phyloP scores from a whole-genome alignment of 2,113 vertebrate genomes.

The Nycticorax nycticorax region DNA sequence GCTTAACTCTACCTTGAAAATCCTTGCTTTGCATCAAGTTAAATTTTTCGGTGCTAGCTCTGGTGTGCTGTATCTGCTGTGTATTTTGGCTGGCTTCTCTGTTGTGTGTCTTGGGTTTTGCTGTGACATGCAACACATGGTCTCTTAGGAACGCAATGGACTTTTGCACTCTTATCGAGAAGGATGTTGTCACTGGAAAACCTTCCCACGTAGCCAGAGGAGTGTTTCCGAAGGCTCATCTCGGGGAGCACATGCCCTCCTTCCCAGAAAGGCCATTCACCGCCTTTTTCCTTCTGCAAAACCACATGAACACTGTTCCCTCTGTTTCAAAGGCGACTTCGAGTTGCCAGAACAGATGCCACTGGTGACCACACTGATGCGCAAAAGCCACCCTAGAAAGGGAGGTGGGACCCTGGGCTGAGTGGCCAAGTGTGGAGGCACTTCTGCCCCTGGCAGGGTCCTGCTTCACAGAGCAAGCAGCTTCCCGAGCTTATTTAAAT shows the following conservation, averaged over 20 bases:
- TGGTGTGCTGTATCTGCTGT: not conserved
- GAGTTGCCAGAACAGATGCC: not conserved
- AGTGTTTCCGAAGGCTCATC: not conserved
- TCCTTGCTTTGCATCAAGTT: not conserved
- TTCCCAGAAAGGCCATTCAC: not conserved
- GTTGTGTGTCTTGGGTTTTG: not conserved
- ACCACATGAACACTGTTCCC: not conserved
- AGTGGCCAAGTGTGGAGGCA: not conserved
- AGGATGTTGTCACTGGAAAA: not conserved
- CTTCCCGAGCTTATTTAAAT: not conserved
- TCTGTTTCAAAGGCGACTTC: not conserved
- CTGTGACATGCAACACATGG: not conserved
- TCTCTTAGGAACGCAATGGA: not conserved
- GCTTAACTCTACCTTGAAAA: not conserved
- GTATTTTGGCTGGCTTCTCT: not conserved
- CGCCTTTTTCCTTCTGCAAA: not conserved
- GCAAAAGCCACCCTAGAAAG: not conserved
- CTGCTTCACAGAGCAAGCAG: not conserved
- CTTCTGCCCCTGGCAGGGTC: not conserved
- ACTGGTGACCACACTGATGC: not conserved
- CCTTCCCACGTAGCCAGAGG: not conserved
- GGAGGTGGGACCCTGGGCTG: not conserved
- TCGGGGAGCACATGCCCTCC: not conserved
- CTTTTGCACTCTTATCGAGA: not conserved
- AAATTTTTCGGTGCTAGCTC: not conserved